Percentiles rank a stretch among this genome's conserved stretches.
Evolutionary conservation across 2,888 invertebrate genomes (phyloP).

Genomic region (Doris montereyensis): DNA sequence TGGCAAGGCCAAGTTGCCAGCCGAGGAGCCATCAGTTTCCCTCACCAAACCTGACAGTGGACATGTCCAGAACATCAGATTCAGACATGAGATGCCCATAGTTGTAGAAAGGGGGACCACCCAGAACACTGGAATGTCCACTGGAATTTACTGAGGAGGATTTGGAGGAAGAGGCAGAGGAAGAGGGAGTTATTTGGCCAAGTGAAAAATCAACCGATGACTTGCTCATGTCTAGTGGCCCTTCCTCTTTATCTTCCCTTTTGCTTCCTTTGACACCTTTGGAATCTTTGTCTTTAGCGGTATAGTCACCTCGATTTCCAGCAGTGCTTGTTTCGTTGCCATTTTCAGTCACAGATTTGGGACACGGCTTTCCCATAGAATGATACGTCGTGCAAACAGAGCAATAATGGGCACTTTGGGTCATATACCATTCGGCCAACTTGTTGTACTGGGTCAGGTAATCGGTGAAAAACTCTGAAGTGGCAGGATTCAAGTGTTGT

Average conservation of each 20-base stretch:
- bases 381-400: background rate
- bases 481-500: too few species aligned
- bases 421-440: slow-evolving; percentile 11
- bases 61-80: background rate
- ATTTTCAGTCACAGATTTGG: background rate
- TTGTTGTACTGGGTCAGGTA: slow-evolving; percentile 10
- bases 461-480: background rate
- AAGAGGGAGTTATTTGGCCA: background rate
- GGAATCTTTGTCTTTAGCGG: background rate
- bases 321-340: background rate
- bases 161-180: background rate
- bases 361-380: background rate
- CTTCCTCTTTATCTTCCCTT: background rate
- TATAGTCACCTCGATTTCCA: background rate
- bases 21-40: background rate
- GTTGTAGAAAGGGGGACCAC: background rate
- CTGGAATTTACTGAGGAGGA: too few species aligned
- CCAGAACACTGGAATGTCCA: too few species aligned
- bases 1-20: background rate
- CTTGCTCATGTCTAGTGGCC: slow-evolving; percentile 37
- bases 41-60: background rate
- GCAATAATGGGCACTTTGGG: slow-evolving; percentile 19
- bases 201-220: background rate
- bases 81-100: background rate
- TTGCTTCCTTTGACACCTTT: background rate